Evolutionary conservation across 1,140 invertebrate species (phyloP), one percentile per base, ranked within the genome.

Genomic region (Eurosta solidaginis): DNA sequence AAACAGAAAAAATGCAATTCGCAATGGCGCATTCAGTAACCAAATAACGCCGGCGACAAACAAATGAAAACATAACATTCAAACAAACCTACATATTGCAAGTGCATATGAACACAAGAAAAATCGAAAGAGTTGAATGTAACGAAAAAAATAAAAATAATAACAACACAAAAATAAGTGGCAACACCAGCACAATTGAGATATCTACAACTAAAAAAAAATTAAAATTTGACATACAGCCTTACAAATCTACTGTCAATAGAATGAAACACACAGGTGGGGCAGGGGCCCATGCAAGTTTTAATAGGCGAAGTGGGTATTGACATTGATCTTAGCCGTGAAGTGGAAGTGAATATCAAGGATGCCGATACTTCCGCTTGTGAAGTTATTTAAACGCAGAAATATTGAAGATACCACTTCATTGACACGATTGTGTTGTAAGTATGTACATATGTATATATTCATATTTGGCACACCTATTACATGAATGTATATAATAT

Each of bases 1-100:
- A 68, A 68, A 68, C 59, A 68, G 59, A 68, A 68, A 68, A 68
- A 42, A 68, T 68, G 33, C 59, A 68, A 68, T 68, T 68, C 59
- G 59, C 59, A 68, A 6, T 42, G 59, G 59, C 59, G 59, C 59
- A 40, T 68, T 68, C 33, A 33, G 59, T 68, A 68, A 22, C 59
- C 59, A 68, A 68, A 68, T 33, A 42, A n/a, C n/a, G 59, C 59
- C 59, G 59, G 33, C 59, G 59, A 68, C 59, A 68, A 33, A 40
- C 36, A 68, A 68, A 68, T 68, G 59, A 68, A 68, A 68, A 68
- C 59, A 68, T 68, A 68, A 68, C 59, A 68, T 68, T 9, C 59
- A 36, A 29, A 10, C 59, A 42, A 5, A 25, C 49, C 4, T 25
- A 52, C 49, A 52, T 10, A 52, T 12, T 40, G 3, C 17, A 40